A percentile compares a stretch with the other conserved stretches of the same genome.
These are phyloP conservation scores for Pecten maximus DNA, from an alignment of 2,888 invertebrate genomes.

Conservation along the genomic window DNA sequence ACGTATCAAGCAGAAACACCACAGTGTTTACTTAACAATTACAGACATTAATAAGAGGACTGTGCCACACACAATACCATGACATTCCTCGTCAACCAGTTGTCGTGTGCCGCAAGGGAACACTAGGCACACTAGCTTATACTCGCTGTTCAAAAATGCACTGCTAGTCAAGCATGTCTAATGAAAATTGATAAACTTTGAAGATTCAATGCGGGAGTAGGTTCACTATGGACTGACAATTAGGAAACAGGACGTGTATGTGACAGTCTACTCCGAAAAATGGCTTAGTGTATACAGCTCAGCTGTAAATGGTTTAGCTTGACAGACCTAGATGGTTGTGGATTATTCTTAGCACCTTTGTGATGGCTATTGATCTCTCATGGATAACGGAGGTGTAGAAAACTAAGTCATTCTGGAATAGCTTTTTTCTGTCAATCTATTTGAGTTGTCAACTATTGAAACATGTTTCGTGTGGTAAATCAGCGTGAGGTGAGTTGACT, in stretches of 20 bases:
- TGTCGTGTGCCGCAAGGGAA: not conserved
- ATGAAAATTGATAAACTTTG: constrained; percentile 33
- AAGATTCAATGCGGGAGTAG: not conserved
- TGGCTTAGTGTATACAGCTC: not conserved
- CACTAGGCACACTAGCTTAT: not conserved
- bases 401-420: not conserved
- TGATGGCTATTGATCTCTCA: not conserved
- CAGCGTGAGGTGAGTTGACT: not conserved
- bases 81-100: not conserved
- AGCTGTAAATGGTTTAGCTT: not conserved
- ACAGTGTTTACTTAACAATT: not conserved
- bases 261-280: not conserved
- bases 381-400: constrained; percentile 3
- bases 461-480: constrained; percentile 1
- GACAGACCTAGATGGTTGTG: not conserved
- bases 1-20: not conserved
- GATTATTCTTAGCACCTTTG: not conserved
- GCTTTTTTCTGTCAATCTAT: not conserved
- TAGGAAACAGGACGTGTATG: not conserved
- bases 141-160: not conserved
- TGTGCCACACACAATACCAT: not conserved
- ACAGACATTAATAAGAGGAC: not conserved
- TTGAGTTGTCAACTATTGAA: not conserved
- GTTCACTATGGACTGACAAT: not conserved
- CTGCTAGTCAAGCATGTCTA: not conserved